Base-by-base conservation (phyloP, 1,140 invertebrate genomes). In the Drosophila erecta region DNA sequence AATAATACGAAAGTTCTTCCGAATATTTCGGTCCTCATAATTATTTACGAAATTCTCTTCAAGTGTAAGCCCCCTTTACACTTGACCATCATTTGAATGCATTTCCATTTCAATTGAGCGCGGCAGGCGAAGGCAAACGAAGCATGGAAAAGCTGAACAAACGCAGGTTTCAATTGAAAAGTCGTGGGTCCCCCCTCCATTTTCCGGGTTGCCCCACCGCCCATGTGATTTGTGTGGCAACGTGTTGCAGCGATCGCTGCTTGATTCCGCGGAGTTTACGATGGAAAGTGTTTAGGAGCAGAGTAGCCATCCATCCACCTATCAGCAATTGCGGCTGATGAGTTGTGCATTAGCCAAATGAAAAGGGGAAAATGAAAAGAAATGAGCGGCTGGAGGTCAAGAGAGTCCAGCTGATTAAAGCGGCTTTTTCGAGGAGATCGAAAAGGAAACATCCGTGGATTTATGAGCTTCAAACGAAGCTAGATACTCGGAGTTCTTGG, bases 191-290 rank as follows among this genome's bases (percentile, higher is more conserved):
- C 12, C 3, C n/a, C 30, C 20, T n/a, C 37, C n/a, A 8, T n/a
- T 11, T 35, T 14, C 47, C 17, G 12, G 11, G 11, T 51, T 30
- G 22, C 15, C 46, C 46, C 38, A 1, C 30, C 22, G 17, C 17
- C 33, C 35, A 56, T 37, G 59, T 67, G 72, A 85, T 76, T 75
- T 71, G 56, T 69, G 72, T 30, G 54, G 54, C 59, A 72, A 74
- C 50, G 47, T 69, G 61, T 55, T 47, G 64, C 24, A 17, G 64
- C 50, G 17, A 35, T 69, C 10, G 50, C 49, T 50, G 55, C 22
- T 76, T 40, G 55, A 67, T 60, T 76, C 64, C 27, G 54, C 38
- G 50, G 72, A 76, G 74, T 76, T 76, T 69, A 76, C 74, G 62
- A 76, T 76, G 55, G 74, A 76, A 76, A 76, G 74, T 76, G 50